Evolutionary conservation across 2,888 invertebrate species (phyloP), one percentile per base, ranked within the genome.

Genomic region (Netelia fuscicornis): DNA sequence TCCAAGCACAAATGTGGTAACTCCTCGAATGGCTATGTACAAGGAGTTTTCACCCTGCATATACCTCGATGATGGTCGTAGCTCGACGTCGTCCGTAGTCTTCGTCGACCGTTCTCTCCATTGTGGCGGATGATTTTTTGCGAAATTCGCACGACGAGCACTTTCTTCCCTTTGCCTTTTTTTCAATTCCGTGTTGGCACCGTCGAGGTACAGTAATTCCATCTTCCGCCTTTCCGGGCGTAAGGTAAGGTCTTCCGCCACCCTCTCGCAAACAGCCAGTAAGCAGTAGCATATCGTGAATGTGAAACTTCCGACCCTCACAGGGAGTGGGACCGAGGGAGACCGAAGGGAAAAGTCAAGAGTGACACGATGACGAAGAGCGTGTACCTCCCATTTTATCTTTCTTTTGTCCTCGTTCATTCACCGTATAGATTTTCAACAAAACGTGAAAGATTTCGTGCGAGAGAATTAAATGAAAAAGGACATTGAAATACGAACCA

Each of bases 151-250:
- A 23, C 54, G 72, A 62, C 70, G 42, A 78, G 65, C 65, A 60
- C 81, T 78, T 79, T 81, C 78, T 62, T 56, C 42, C 60, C 52
- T 62, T 78, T 64, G 65, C 54, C 78, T 78, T 75, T 71, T 85
- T 85, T 82, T 37, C 81, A 79, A 85, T 79, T 78, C 48, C 54
- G 30, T 60, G 52, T 58, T 64, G 64, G 75, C 84, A 58, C 52
- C 37, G 37, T 37, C 65, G 60, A 60, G 65, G 60, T 79, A 65
- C 74, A 79, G 78, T 79, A 60, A 82, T 79, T 81, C 65, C 48
- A 17, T 75, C 78, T 70, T 75, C 84, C 37, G 68, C 52, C 65
- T 56, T 44, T 20, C 30, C 58, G 70, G 65, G 78, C 58, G 70
- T 60, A 56, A 10, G n/a, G 20, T 9, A 78, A 75, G 9, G 56